A percentile compares a stretch with the other conserved stretches of the same genome.
Conservation (phyloP, 2,113 vertebrate species). For the Numida meleagris region DNA sequence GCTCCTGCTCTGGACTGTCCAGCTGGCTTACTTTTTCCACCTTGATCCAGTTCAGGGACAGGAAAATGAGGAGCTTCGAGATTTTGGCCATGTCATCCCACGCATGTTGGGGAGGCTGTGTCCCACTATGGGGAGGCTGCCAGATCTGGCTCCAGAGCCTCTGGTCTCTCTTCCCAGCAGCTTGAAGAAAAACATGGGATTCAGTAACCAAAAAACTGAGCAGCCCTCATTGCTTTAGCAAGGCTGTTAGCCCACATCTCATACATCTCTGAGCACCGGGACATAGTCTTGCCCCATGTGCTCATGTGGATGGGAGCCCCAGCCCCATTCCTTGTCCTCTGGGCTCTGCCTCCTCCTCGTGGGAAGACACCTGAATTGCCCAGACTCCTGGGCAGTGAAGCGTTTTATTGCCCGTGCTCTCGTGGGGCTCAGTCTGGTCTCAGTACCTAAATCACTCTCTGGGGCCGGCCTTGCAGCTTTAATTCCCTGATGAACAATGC, state of each 20-base stretch:
- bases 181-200: not conserved
- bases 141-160: not conserved
- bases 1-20: not conserved
- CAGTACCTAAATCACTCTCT: conserved; percentile 65
- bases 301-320: not conserved
- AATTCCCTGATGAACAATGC: conserved; percentile 63
- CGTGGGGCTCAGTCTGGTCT: conserved; percentile 43
- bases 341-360: conserved; percentile 54
- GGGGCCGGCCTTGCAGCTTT: conserved; percentile 53
- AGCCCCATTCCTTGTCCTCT: not conserved
- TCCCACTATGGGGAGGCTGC: not conserved
- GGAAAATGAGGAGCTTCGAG: not conserved
- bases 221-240: not conserved
- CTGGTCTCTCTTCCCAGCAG: not conserved
- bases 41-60: not conserved
- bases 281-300: not conserved
- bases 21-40: not conserved
- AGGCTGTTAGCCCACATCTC: not conserved
- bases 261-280: not conserved
- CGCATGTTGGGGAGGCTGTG: not conserved
- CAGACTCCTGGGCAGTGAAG: conserved; percentile 54
- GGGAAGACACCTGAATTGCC: conserved; percentile 63
- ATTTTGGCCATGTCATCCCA: not conserved
- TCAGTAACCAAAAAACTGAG: not conserved
- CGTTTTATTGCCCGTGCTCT: conserved; percentile 63